Evolutionary conservation across 2,797 vertebrate species (phyloP).

Genomic region (Furcifer pardalis): DNA sequence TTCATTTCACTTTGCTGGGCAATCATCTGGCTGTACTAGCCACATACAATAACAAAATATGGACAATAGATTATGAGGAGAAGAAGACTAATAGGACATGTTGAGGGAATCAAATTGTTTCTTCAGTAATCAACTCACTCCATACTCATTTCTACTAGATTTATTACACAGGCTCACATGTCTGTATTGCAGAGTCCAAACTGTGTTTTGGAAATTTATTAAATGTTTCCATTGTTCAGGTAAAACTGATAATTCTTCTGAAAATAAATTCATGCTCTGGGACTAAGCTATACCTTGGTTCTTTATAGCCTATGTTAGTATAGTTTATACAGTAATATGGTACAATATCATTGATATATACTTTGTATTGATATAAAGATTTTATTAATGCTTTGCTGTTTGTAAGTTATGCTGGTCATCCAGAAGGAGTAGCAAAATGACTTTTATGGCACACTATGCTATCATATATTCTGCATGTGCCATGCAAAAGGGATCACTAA

Average conservation of each 20-base stretch:
- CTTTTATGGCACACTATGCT: constrained; percentile 16
- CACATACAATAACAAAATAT: background rate
- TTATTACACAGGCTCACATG: constrained; percentile 12
- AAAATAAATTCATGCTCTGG: background rate
- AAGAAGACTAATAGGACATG: background rate
- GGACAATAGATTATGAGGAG: background rate
- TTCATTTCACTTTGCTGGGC: constrained; percentile 28
- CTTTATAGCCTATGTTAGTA: constrained; percentile 29
- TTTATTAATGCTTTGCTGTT: constrained; percentile 40
- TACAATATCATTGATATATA: constrained; percentile 15
- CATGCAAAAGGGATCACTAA: constrained; percentile 29
- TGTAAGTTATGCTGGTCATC: constrained; percentile 60
- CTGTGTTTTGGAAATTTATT: constrained; percentile 11
- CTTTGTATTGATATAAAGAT: constrained; percentile 38
- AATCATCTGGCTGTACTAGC: background rate
- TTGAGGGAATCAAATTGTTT: constrained; percentile 4
- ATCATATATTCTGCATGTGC: constrained; percentile 42
- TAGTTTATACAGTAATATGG: constrained; percentile 24
- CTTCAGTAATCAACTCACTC: background rate
- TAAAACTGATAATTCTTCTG: constrained; percentile 21
- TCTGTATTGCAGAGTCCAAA: constrained; percentile 2
- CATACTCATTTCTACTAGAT: background rate
- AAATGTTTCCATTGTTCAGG: background rate
- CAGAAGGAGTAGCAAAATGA: constrained; percentile 58
- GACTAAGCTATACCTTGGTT: background rate